A percentile compares a stretch with the other conserved stretches of the same genome.
These are phyloP conservation scores for Branchipolynoe longqiensis DNA, from an alignment of 2,888 invertebrate species.

Conservation along the genomic window DNA sequence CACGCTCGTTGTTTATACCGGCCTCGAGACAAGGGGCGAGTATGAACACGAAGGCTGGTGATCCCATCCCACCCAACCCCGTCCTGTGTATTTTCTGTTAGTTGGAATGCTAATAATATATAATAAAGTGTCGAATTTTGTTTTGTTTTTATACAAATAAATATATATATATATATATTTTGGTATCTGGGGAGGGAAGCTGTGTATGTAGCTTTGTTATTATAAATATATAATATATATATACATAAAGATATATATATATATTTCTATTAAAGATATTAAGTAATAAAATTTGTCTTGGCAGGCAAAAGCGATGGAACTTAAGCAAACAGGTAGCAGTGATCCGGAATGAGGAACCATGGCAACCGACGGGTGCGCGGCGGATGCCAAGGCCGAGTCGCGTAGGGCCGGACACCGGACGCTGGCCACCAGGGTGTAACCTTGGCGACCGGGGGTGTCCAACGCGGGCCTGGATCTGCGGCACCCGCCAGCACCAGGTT, in stretches of 20 bases:
- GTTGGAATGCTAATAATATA: slow-evolving; percentile 42
- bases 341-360: slow-evolving; percentile 54
- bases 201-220: slow-evolving; percentile 45
- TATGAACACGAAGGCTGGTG: slow-evolving; percentile 11
- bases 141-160: slow-evolving; percentile 1
- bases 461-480: slow-evolving; percentile 15
- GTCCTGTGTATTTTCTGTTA: slow-evolving; percentile 23
- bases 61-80: background rate
- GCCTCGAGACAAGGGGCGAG: slow-evolving; percentile 12
- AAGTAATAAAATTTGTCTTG: slow-evolving; percentile 53
- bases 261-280: slow-evolving; percentile 28
- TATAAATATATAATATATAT: slow-evolving; percentile 12
- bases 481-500: slow-evolving; percentile 44
- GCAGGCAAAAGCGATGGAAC: slow-evolving; percentile 58
- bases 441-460: background rate
- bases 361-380: slow-evolving; percentile 31
- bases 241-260: slow-evolving; percentile 46
- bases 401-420: background rate
- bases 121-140: background rate
- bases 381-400: slow-evolving; percentile 30
- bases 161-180: background rate
- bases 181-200: slow-evolving; percentile 7
- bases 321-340: slow-evolving; percentile 57
- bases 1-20: slow-evolving; percentile 48
- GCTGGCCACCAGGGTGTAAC: background rate